Conservation (phyloP, 2,797 vertebrate species). For the Macroramphosus scolopax region DNA sequence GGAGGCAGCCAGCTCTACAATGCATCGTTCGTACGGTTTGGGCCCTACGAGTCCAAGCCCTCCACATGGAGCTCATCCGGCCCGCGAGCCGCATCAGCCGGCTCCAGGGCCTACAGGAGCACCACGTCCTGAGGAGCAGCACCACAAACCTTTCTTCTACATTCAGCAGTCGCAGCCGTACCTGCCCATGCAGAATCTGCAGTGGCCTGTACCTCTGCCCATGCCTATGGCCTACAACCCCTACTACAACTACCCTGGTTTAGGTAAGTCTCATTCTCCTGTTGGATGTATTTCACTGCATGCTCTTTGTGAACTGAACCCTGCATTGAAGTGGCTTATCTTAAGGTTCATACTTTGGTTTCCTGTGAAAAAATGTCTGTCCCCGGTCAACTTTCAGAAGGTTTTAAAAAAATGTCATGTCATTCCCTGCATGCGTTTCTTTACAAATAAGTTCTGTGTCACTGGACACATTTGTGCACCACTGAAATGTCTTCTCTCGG, state of each 20-base stretch:
- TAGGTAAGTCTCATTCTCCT: conserved; percentile 53
- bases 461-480: too few species aligned
- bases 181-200: conserved; percentile 73
- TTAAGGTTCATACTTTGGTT: too few species aligned
- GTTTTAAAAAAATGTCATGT: too few species aligned
- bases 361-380: too few species aligned
- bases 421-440: too few species aligned
- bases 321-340: too few species aligned
- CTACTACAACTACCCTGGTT: conserved; percentile 66
- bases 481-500: too few species aligned
- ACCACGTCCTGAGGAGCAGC: conserved; percentile 53
- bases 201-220: conserved; percentile 70
- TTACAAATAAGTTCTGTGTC: too few species aligned
- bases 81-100: conserved; percentile 22
- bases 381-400: too few species aligned
- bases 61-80: conserved; percentile 25
- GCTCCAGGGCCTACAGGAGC: conserved; percentile 33
- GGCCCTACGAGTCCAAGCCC: conserved; percentile 48
- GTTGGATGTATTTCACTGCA: too few species aligned
- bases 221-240: conserved; percentile 71
- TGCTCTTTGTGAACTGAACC: too few species aligned
- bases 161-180: conserved; percentile 72
- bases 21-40: conserved; percentile 37
- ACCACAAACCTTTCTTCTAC: conserved; percentile 77
- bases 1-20: conserved; percentile 50